These are phyloP conservation scores for Mesocentrotus franciscanus DNA, from an alignment of 53 echinoderm and acorn worm genomes.

Conservation along the genomic window DNA sequence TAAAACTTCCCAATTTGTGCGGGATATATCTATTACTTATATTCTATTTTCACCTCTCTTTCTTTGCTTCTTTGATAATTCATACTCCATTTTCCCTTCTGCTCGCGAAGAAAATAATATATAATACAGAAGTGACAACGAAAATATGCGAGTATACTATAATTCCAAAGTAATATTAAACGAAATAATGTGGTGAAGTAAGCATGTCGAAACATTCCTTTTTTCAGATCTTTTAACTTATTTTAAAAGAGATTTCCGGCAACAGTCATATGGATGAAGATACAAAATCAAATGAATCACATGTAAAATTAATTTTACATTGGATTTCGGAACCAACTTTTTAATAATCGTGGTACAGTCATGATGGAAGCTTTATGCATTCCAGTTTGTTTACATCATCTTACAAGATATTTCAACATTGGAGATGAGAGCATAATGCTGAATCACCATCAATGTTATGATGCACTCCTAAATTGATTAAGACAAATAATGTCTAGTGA, in stretches of 20 bases:
- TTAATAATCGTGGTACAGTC: not conserved
- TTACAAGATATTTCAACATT: not conserved
- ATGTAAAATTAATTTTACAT: not conserved
- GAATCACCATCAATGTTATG: not conserved
- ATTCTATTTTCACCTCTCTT: no score
- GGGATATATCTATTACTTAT: no score
- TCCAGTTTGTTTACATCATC: not conserved
- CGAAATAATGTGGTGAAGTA: no score
- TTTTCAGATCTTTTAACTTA: not conserved
- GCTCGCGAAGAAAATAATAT: no score
- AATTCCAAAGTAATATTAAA: no score
- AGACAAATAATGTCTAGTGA: not conserved
- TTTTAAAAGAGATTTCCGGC: not conserved
- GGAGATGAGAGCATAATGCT: not conserved
- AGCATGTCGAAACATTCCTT: not conserved
- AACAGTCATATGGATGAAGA: not conserved
- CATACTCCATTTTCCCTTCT: no score
- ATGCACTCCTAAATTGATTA: not conserved
- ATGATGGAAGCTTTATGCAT: not conserved
- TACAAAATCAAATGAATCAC: not conserved
- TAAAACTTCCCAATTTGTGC: no score
- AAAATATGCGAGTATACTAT: no score
- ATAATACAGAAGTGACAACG: no score
- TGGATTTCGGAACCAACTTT: slow-evolving; percentile 23
- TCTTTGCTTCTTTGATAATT: no score